A percentile compares a stretch with the other conserved stretches of the same genome.
Conservation (phyloP, 2,113 vertebrate genomes). For the Hypocryptadius cinnamomeus region DNA sequence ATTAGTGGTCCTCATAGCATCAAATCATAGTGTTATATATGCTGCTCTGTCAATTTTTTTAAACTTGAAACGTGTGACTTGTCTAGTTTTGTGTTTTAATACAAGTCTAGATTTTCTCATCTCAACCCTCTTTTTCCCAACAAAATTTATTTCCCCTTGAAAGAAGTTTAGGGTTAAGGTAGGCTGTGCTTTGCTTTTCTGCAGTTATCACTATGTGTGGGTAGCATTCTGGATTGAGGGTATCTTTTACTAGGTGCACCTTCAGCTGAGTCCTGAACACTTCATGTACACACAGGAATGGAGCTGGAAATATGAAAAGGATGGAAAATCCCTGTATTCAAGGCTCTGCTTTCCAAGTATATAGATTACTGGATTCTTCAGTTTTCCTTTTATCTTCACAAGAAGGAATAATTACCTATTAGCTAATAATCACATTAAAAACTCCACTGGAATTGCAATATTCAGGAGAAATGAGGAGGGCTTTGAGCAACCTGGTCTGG, state of each 20-base stretch:
- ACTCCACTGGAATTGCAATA: background rate
- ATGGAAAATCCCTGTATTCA: background rate
- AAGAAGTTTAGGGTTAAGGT: background rate
- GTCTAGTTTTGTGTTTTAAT: background rate
- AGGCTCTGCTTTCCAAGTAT: background rate
- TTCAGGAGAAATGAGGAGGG: background rate
- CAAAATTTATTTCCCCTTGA: background rate
- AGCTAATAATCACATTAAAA: background rate
- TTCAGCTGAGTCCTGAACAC: background rate
- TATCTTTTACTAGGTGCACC: background rate
- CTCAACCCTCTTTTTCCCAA: background rate
- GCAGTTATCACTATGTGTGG: rapidly evolving
- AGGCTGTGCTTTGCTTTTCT: background rate
- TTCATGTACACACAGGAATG: background rate
- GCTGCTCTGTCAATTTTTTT: background rate
- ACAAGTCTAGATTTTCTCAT: background rate
- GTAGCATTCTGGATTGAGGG: background rate
- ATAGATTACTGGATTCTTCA: background rate
- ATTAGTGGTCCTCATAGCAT: background rate
- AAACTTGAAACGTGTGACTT: background rate
- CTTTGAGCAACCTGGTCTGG: background rate
- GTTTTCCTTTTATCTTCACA: background rate
- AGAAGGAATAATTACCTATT: background rate
- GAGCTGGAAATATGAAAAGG: background rate
- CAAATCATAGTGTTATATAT: background rate